Percentiles rank a stretch among this genome's conserved stretches.
These are phyloP conservation scores for Ophion obscuratus DNA, from an alignment of 2,888 invertebrate species.

Conservation along the genomic window DNA sequence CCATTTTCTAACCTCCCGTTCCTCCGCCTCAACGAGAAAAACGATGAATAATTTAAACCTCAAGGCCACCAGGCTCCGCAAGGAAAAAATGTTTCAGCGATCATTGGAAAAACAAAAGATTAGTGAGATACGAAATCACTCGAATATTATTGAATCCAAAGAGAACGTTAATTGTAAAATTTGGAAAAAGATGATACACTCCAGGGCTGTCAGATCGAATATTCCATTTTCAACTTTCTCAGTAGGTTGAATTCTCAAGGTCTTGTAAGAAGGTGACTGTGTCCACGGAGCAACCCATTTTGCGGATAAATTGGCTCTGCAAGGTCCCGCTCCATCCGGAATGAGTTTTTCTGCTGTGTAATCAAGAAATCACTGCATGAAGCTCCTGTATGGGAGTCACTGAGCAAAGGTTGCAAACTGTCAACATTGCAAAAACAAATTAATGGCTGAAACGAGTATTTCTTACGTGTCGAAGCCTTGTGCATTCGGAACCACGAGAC, in stretches of 20 bases:
- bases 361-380: no score
- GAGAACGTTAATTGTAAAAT: no score
- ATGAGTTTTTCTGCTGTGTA: no score
- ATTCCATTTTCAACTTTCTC: neutral
- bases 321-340: no score
- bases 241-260: neutral
- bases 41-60: neutral
- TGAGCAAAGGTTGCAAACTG: no score
- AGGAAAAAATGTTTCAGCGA: neutral
- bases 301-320: neutral
- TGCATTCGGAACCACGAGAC: neutral
- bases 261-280: neutral
- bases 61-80: neutral
- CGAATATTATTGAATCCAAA: no score
- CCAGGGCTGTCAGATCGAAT: neutral
- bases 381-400: no score
- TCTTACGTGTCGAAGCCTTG: no score
- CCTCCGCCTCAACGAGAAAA: neutral
- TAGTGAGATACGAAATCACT: no score
- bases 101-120: neutral
- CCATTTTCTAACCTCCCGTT: conserved; percentile 9
- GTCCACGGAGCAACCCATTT: neutral
- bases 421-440: no score
- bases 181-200: no score
- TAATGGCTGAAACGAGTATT: no score